Evolutionary conservation across 2,113 vertebrate species (phyloP).

Genomic region (Megaptera novaeangliae): DNA sequence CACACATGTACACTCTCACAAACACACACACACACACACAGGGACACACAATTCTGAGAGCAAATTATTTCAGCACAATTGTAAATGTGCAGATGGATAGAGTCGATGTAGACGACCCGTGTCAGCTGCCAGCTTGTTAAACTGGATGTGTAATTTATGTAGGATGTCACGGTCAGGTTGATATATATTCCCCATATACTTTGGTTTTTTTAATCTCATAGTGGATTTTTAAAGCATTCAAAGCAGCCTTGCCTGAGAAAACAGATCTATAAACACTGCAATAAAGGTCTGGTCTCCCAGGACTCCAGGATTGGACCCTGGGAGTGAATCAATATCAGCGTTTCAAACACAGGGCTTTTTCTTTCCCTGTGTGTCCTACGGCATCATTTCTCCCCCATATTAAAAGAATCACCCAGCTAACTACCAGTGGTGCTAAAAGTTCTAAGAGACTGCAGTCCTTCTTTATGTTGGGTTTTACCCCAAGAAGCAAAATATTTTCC

Average conservation of each 20-base stretch:
- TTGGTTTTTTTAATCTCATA: not conserved
- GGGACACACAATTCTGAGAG: not conserved
- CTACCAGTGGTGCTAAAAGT: not conserved
- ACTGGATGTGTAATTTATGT: not conserved
- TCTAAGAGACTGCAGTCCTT: not conserved
- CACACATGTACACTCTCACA: accelerated
- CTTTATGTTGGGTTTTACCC: not conserved
- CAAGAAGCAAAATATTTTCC: not conserved
- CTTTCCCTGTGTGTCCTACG: accelerated
- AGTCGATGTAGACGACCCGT: not conserved
- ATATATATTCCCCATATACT: not conserved
- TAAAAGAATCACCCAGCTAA: not conserved
- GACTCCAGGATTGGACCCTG: not conserved
- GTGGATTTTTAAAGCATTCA: not conserved
- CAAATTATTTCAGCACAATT: not conserved
- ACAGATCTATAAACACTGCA: not conserved
- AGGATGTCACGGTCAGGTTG: accelerated
- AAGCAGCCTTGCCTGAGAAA: not conserved
- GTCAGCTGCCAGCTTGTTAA: not conserved
- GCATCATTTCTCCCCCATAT: accelerated
- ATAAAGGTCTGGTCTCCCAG: accelerated
- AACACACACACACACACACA: accelerated
- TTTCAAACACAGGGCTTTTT: not conserved
- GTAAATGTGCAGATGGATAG: not conserved
- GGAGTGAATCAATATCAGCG: accelerated